These are phyloP conservation scores for Miniopterus natalensis DNA, from an alignment of 2,113 vertebrate species.

Conservation along the genomic window DNA sequence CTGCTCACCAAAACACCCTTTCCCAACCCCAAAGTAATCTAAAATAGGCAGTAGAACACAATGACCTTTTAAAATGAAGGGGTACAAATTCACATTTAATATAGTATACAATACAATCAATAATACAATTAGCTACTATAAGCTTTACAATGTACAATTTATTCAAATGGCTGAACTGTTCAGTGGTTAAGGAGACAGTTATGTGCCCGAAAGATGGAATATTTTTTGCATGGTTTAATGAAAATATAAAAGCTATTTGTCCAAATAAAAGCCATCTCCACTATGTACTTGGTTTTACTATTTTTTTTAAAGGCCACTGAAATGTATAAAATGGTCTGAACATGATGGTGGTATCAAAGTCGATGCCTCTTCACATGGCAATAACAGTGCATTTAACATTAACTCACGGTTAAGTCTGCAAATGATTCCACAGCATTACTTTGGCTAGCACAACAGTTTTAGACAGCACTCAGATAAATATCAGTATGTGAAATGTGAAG, in stretches of 20 bases:
- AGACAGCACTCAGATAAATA: slow-evolving; percentile 96
- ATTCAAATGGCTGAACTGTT: slow-evolving; percentile 96
- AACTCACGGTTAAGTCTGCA: slow-evolving; percentile 89
- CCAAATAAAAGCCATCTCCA: slow-evolving; percentile 89
- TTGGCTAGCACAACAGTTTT: slow-evolving; percentile 95
- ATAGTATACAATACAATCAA: slow-evolving; percentile 91
- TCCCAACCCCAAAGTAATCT: slow-evolving; percentile 84
- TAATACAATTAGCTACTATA: slow-evolving; percentile 91
- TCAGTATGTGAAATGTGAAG: slow-evolving; percentile 97
- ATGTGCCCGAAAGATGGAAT: slow-evolving; percentile 94
- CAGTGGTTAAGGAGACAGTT: slow-evolving; percentile 95
- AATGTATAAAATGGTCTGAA: slow-evolving; percentile 97
- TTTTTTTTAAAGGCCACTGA: slow-evolving; percentile 95
- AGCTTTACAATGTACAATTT: slow-evolving; percentile 99
- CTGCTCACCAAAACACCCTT: slow-evolving; percentile 86
- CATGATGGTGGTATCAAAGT: slow-evolving; percentile 90
- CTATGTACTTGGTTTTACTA: slow-evolving; percentile 85
- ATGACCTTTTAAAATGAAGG: slow-evolving; percentile 92
- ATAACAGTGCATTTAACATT: slow-evolving; percentile 95
- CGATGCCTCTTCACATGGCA: slow-evolving; percentile 94
- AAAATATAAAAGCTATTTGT: slow-evolving; percentile 92
- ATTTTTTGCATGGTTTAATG: slow-evolving; percentile 89
- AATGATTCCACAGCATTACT: slow-evolving; percentile 93
- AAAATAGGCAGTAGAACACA: slow-evolving; percentile 91
- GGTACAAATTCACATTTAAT: slow-evolving; percentile 95